Conservation (phyloP, 53 echinoderm and acorn worm genomes). For the Echinarachnius parma region DNA sequence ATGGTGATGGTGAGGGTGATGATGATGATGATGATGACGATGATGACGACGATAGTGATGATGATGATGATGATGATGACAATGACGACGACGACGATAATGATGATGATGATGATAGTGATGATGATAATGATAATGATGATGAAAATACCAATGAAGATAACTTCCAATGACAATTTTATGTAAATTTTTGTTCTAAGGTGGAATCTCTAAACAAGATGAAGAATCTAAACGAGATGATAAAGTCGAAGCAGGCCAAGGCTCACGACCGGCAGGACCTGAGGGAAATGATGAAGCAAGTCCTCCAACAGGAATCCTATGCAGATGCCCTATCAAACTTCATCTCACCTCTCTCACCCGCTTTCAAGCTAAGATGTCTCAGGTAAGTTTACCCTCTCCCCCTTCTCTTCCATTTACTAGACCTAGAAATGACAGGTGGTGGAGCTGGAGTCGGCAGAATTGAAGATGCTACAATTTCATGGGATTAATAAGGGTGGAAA, state of each 20-base stretch:
- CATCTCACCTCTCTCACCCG: slow-evolving; percentile 74
- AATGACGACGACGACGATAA: not conserved
- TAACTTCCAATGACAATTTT: too few species aligned
- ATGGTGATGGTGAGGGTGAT: too few species aligned
- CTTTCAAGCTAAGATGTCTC: slow-evolving; percentile 75
- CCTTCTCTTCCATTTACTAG: too few species aligned
- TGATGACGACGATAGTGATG: not conserved
- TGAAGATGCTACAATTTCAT: too few species aligned
- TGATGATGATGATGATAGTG: not conserved
- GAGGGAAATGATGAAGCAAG: slow-evolving; percentile 60
- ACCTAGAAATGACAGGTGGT: too few species aligned
- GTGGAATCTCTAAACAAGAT: slow-evolving; percentile 87
- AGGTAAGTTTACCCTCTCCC: slow-evolving; percentile 48
- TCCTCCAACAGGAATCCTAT: slow-evolving; percentile 79
- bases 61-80: not conserved
- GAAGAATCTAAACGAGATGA: slow-evolving; percentile 80
- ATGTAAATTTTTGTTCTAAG: too few species aligned
- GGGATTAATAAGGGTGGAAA: too few species aligned
- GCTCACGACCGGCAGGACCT: slow-evolving; percentile 46
- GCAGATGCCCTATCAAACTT: slow-evolving; percentile 77
- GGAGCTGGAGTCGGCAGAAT: too few species aligned
- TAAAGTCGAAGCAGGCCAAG: slow-evolving; percentile 71
- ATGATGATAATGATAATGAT: not conserved
- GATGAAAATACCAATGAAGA: not conserved
- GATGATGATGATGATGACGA: not conserved